Conservation (phyloP, 2,797 vertebrate species). For the Dallia pectoralis region DNA sequence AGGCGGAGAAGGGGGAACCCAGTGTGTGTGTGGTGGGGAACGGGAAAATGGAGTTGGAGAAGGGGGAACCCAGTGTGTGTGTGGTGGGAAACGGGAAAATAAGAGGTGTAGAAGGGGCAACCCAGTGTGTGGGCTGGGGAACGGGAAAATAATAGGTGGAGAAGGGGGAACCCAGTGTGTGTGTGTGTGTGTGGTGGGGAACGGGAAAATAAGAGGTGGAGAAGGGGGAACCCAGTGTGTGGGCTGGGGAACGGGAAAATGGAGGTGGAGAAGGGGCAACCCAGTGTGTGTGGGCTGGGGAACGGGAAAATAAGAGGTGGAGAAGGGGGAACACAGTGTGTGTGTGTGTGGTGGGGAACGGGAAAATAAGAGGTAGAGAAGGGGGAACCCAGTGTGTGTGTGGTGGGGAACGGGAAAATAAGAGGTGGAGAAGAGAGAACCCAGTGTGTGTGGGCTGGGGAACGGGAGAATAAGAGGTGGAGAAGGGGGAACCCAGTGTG, state of each 20-base stretch:
- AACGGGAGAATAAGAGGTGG: constrained; percentile 14
- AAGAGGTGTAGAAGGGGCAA: constrained; percentile 32
- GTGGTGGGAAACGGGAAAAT: constrained; percentile 26
- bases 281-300: constrained; percentile 25
- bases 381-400: constrained; percentile 20
- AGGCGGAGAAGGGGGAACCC: constrained; percentile 34
- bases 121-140: constrained; percentile 30
- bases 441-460: constrained; percentile 25
- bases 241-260: constrained; percentile 26
- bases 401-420: constrained; percentile 26
- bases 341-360: constrained; percentile 25
- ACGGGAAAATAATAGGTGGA: constrained; percentile 14
- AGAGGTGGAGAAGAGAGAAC: constrained; percentile 33
- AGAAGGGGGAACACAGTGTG: constrained; percentile 32
- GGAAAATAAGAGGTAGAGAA: constrained; percentile 27
- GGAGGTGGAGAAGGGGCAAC: constrained; percentile 33
- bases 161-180: constrained; percentile 32
- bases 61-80: constrained; percentile 25
- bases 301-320: constrained; percentile 15
- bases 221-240: constrained; percentile 30
- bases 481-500: constrained; percentile 32
- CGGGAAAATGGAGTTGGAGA: constrained; percentile 21
- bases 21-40: constrained; percentile 24
- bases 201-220: constrained; percentile 14
- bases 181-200: constrained; percentile 25